These are phyloP conservation scores for Chelonoidis abingdonii DNA, from an alignment of 2,113 vertebrate species.

Conservation along the genomic window DNA sequence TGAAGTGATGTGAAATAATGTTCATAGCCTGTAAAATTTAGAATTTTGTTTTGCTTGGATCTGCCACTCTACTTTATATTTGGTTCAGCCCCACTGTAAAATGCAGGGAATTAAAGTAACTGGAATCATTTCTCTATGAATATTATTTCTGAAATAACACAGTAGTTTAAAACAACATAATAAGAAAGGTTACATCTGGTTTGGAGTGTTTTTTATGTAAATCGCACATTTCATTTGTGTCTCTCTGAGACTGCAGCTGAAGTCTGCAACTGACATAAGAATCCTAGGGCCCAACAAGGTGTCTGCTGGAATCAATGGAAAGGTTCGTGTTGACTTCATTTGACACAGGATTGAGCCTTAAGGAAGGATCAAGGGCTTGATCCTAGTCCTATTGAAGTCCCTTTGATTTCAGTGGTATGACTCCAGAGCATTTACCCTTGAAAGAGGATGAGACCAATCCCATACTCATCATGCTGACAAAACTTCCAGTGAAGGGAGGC, in stretches of 20 bases:
- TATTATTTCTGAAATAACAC: not conserved
- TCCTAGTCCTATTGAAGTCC: not conserved
- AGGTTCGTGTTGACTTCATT: fast-evolving
- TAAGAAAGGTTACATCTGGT: not conserved
- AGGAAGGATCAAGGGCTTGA: not conserved
- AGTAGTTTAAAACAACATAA: not conserved
- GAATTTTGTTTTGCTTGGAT: conserved; percentile 16
- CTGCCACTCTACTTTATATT: conserved; percentile 30
- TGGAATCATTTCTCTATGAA: not conserved
- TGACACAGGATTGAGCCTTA: not conserved
- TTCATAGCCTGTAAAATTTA: conserved; percentile 59
- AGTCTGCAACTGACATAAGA: fast-evolving
- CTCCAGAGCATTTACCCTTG: not conserved
- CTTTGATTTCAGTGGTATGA: not conserved
- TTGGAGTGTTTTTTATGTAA: not conserved
- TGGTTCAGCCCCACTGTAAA: conserved; percentile 1
- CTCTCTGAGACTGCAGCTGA: not conserved
- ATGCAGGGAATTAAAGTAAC: conserved; percentile 15
- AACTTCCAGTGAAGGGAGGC: not conserved
- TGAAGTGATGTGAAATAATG: conserved; percentile 57
- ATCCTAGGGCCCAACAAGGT: not conserved
- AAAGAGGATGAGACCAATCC: not conserved
- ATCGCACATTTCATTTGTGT: not conserved
- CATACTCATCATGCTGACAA: not conserved
- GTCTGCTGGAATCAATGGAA: fast-evolving